phyloP scores from a whole-genome alignment of 2,113 vertebrate genomes.

The Zingel zingel region DNA sequence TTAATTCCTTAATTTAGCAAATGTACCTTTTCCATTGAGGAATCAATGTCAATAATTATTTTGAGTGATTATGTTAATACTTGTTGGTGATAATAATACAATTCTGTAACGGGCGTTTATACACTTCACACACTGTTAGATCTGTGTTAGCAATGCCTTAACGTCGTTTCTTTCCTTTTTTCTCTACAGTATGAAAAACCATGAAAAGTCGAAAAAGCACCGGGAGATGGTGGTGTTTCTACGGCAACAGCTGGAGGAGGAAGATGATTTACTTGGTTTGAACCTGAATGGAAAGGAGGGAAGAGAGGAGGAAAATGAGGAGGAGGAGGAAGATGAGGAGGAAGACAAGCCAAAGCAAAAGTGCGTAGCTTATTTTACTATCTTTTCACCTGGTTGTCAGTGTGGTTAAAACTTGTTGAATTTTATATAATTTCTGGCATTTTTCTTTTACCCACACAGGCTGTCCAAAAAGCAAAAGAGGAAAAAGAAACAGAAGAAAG shows the following conservation, averaged over 20 bases:
- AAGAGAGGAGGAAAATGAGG: conserved; percentile 68
- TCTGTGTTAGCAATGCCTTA: neutral
- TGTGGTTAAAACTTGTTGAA: neutral
- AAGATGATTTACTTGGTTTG: conserved; percentile 83
- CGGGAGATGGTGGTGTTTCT: conserved; percentile 93
- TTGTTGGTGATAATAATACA: neutral
- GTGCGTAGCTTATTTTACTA: conserved; percentile 71
- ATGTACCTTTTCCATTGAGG: neutral
- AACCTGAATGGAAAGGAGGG: conserved; percentile 66
- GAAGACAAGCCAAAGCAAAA: conserved; percentile 86
- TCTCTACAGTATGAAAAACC: conserved; percentile 91
- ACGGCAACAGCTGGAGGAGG: conserved; percentile 90
- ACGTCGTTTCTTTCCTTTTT: neutral
- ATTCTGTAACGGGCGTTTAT: neutral
- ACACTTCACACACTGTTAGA: neutral
- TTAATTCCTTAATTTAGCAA: neutral
- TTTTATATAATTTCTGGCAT: neutral
- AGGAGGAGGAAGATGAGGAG: conserved; percentile 56
- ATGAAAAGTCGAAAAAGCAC: conserved; percentile 96
- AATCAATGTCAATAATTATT: neutral
- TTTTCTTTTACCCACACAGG: conserved; percentile 71
- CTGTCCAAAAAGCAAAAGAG: conserved; percentile 95
- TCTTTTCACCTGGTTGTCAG: neutral
- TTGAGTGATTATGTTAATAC: no score
- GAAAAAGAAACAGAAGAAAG: conserved; percentile 89